Evolutionary conservation across 2,113 vertebrate species (phyloP).

Genomic region (Ictidomys tridecemlineatus): DNA sequence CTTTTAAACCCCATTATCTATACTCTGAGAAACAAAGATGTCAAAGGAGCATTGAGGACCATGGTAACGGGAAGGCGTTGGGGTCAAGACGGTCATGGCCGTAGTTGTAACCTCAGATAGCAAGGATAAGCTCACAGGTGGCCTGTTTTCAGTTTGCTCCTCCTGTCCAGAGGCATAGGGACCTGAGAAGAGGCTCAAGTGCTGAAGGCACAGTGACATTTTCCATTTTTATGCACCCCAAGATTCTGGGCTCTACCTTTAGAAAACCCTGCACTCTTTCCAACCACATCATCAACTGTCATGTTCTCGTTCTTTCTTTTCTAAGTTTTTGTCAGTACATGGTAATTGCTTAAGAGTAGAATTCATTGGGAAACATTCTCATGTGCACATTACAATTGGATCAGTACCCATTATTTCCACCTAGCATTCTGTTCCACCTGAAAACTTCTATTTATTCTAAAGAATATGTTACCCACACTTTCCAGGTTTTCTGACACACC

Average conservation of each 20-base stretch:
- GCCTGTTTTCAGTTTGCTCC: background rate
- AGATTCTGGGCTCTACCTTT: background rate
- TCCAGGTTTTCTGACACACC: background rate
- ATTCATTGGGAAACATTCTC: background rate
- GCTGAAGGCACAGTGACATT: background rate
- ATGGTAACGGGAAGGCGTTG: background rate
- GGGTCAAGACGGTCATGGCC: background rate
- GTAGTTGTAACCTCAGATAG: background rate
- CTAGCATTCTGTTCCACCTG: background rate
- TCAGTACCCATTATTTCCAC: background rate
- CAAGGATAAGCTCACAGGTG: background rate
- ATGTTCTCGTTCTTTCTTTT: background rate
- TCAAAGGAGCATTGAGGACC: slow-evolving; percentile 56
- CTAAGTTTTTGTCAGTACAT: background rate
- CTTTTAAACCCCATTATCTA: slow-evolving; percentile 71
- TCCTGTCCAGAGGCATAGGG: background rate
- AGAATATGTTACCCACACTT: background rate
- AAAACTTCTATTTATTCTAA: background rate
- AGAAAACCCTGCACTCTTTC: background rate
- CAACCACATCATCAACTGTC: background rate
- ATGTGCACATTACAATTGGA: background rate
- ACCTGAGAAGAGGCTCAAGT: too few species aligned
- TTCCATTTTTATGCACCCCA: background rate
- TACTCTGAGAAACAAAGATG: slow-evolving; percentile 67
- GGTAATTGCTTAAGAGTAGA: background rate